A percentile compares a stretch with the other conserved stretches of the same genome.
Conservation (phyloP, 2,113 vertebrate species). For the Toxostoma redivivum region DNA sequence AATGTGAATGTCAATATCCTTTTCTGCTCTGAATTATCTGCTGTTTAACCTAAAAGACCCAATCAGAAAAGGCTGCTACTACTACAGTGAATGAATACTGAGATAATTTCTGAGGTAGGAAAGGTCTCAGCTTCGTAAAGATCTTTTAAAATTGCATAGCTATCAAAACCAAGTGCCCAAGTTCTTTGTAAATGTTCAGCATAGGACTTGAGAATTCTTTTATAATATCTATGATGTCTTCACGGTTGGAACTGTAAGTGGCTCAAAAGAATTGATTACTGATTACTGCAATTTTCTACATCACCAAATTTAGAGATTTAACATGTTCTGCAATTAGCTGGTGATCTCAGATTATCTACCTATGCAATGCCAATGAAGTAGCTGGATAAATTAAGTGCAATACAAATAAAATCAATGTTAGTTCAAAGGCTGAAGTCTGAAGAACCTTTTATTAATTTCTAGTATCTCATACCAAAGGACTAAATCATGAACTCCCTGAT, state of each 20-base stretch:
- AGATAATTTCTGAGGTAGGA: background rate
- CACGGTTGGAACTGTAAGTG: background rate
- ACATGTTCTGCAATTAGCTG: background rate
- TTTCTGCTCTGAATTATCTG: background rate
- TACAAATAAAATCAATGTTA: background rate
- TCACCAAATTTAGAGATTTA: background rate
- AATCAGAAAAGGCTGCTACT: background rate
- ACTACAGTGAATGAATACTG: background rate
- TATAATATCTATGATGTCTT: background rate
- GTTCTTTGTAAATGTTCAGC: background rate
- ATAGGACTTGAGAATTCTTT: background rate
- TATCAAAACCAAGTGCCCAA: background rate
- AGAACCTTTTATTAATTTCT: background rate
- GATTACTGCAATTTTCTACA: background rate
- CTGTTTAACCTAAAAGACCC: background rate
- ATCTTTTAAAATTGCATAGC: background rate
- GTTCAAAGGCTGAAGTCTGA: slow-evolving; percentile 8
- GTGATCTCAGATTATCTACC: background rate
- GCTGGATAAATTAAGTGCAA: background rate
- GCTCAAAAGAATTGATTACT: background rate
- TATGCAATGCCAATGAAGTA: background rate
- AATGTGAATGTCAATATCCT: background rate
- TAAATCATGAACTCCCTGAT: background rate
- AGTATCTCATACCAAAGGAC: background rate
- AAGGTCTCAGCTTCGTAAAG: background rate